Percentiles rank a stretch among this genome's conserved stretches.
Evolutionary conservation across 2,797 vertebrate genomes (phyloP).

Genomic region (Triplophysa yarkandensis): DNA sequence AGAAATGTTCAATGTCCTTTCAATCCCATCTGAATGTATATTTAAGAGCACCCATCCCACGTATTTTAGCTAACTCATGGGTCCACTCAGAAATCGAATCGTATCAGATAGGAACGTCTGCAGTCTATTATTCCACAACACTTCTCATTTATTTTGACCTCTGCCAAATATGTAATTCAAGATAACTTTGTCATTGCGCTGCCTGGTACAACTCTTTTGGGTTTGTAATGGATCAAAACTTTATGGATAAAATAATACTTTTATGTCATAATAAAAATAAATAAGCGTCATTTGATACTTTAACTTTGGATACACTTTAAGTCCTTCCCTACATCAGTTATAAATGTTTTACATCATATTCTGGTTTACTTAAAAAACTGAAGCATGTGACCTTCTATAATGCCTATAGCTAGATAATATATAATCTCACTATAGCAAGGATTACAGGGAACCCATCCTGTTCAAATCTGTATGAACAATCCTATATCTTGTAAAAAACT

Average conservation of each 20-base stretch:
- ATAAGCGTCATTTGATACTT: too few relatives aligned
- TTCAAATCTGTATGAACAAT: background rate
- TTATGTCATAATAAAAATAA: too few relatives aligned
- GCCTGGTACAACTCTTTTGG: background rate
- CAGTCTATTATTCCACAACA: background rate
- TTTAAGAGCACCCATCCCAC: background rate
- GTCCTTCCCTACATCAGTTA: too few relatives aligned
- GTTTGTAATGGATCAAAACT: background rate
- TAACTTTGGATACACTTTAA: too few relatives aligned
- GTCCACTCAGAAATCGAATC: background rate
- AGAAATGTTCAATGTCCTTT: background rate
- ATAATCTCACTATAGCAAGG: background rate
- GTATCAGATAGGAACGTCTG: background rate
- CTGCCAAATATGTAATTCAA: background rate
- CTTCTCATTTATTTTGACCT: background rate
- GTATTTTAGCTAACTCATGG: background rate
- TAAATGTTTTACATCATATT: too few relatives aligned
- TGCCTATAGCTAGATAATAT: background rate
- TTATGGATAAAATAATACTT: too few relatives aligned
- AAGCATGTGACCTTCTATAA: background rate
- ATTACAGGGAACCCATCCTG: background rate
- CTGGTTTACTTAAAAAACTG: too few relatives aligned
- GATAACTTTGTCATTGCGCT: background rate
- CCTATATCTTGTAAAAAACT: background rate
- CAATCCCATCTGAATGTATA: background rate